Conservation (phyloP, 2,888 invertebrate species). For the Lycaena phlaeas region DNA sequence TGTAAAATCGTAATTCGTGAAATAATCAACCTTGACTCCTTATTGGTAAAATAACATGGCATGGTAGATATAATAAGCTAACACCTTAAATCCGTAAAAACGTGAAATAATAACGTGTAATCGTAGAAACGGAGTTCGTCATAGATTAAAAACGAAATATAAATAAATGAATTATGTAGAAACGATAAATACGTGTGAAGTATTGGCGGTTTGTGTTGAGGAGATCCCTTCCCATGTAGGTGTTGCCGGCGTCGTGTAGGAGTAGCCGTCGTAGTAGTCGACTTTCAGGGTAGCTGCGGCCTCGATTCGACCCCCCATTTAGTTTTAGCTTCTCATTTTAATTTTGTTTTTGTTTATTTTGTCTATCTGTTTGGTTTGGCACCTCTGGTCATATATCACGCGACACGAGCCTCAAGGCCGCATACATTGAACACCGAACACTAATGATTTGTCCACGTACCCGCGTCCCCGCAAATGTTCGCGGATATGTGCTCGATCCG, state of each 20-base stretch:
- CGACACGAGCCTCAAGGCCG: constrained; percentile 44
- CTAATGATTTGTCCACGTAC: constrained; percentile 25
- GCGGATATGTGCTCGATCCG: background rate
- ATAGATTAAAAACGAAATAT: constrained; percentile 26
- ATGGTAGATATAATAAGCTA: constrained; percentile 43
- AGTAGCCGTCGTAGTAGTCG: constrained; percentile 41
- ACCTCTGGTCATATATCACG: constrained; percentile 64
- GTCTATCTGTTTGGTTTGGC: constrained; percentile 33
- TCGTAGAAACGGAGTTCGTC: constrained; percentile 51
- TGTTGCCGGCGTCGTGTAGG: constrained; percentile 53
- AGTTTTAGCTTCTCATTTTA: constrained; percentile 32
- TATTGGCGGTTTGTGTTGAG: constrained; percentile 27
- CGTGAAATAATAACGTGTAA: constrained; percentile 36
- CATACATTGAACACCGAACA: constrained; percentile 58
- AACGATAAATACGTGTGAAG: constrained; percentile 21
- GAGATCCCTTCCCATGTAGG: constrained; percentile 31
- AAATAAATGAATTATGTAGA: constrained; percentile 27
- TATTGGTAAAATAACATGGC: constrained; percentile 40
- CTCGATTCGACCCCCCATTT: constrained; percentile 37
- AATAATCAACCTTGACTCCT: constrained; percentile 56
- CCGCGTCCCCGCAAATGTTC: constrained; percentile 19
- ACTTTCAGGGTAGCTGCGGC: constrained; percentile 49
- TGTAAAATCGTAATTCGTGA: constrained; percentile 29
- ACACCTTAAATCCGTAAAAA: constrained; percentile 22
- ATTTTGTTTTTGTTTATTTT: constrained; percentile 31